Evolutionary conservation across 2,113 vertebrate species (phyloP), one percentile per base, ranked within the genome.

Genomic region (Nannobrachium achirus): DNA sequence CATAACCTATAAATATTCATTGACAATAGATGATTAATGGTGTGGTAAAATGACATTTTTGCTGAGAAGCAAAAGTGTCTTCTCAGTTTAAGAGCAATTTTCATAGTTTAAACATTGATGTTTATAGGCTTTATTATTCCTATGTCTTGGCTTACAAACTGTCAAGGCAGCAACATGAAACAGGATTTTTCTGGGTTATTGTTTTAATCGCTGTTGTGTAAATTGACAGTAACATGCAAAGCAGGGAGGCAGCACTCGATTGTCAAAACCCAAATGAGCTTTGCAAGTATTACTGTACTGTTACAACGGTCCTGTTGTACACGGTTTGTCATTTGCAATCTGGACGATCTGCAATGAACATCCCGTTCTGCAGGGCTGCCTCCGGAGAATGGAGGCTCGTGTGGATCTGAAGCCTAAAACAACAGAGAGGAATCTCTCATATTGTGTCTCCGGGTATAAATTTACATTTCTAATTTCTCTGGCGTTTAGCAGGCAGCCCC

Each of bases 381-480:
- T 84, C 81, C 63, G 57, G 85, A 85, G 85, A 87, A 88, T 84
- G 80, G 75, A 63, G 71, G 74, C 77, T 76, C 69, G 52, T 77
- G 61, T 53, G 69, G 60, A 70, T 84, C 84, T 64, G 73, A 81
- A 87, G 81, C 81, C 81, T 83, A 75, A 82, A 85, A 86, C 73
- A 86, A 89, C 79, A 80, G 73, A 75, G 77, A 73, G 53, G 79
- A 85, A 83, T 84, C 79, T 83, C 73, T 85, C 75, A 84, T 81
- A 86, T 83, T 87, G 83, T 89, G 84, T 89, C 85, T 88, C 73
- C 66, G 82, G 66, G 82, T 91, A 87, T 89, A 88, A 86, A 91
- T 91, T 88, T 89, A 85, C 86, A 89, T 86, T 84, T 87, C 75
- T 89, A 86, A 90, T 91, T 90, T 87, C 72, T 88, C 76, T 85